Percentiles rank a stretch among this genome's conserved stretches.
Evolutionary conservation across 2,797 vertebrate species (phyloP).

Genomic region (Chrysocyon brachyurus): DNA sequence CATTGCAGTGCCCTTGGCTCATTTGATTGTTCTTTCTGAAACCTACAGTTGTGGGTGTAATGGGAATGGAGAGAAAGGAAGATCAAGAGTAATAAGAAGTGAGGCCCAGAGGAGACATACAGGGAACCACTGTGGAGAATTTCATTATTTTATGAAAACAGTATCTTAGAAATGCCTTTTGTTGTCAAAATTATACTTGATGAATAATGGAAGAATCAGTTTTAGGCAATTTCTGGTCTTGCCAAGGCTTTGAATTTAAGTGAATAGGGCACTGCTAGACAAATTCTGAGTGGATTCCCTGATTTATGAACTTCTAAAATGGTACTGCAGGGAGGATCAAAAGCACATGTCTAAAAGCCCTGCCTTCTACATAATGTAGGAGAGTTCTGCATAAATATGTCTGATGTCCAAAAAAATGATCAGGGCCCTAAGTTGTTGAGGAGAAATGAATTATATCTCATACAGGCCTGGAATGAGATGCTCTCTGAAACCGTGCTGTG

Average conservation of each 20-base stretch:
- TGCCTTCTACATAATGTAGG: neutral
- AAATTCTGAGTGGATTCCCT: constrained; percentile 24
- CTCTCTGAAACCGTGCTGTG: neutral
- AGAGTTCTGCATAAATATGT: neutral
- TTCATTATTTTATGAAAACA: neutral
- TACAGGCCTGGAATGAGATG: neutral
- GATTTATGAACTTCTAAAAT: constrained; percentile 49
- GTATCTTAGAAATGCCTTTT: neutral
- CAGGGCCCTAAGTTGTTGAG: neutral
- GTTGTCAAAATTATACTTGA: constrained; percentile 46
- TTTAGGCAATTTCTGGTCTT: constrained; percentile 45
- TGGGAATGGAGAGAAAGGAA: neutral
- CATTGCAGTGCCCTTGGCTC: neutral
- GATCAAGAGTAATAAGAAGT: too few relatives aligned
- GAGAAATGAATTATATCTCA: neutral
- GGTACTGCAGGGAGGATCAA: neutral
- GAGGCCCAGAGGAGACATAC: neutral
- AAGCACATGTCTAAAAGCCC: neutral
- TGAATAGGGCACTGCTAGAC: neutral
- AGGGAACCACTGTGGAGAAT: neutral
- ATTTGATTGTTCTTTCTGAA: neutral
- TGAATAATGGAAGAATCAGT: neutral
- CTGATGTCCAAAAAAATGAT: constrained; percentile 17
- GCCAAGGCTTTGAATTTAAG: constrained; percentile 41
- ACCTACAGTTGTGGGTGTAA: neutral